These are phyloP conservation scores for Anodontia alba DNA, from an alignment of 2,888 invertebrate genomes.

Conservation along the genomic window DNA sequence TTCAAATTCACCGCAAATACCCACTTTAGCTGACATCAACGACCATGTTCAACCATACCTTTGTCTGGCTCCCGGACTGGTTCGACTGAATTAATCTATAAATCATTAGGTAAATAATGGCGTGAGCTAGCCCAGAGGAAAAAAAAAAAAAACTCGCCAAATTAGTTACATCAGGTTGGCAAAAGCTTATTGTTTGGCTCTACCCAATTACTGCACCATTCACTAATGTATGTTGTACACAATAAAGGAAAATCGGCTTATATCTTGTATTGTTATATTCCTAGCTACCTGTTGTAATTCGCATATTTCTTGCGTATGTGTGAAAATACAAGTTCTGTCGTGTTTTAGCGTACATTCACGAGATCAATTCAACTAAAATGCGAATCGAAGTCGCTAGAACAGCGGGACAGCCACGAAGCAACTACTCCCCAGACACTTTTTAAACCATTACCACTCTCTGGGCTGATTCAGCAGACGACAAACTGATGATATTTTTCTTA, in stretches of 20 bases:
- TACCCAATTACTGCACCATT: not conserved
- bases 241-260: conserved; percentile 2
- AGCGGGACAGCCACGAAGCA: no score
- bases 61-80: no score
- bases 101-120: not conserved
- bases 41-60: no score
- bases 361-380: no score
- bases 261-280: not conserved
- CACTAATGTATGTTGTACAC: conserved; percentile 3
- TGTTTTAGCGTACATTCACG: not conserved
- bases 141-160: not conserved
- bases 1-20: no score
- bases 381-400: no score
- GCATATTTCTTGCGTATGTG: not conserved
- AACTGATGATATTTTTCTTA: no score
- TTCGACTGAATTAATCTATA: not conserved
- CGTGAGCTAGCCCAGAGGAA: not conserved
- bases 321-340: not conserved
- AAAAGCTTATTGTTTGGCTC: not conserved
- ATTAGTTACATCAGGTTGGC: conserved; percentile 6
- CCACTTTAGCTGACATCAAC: no score
- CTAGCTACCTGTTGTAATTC: not conserved
- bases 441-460: no score
- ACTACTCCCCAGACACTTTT: no score
- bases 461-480: no score